Evolutionary conservation across 2,113 vertebrate genomes (phyloP).

Genomic region (Tragelaphus buxtoni): DNA sequence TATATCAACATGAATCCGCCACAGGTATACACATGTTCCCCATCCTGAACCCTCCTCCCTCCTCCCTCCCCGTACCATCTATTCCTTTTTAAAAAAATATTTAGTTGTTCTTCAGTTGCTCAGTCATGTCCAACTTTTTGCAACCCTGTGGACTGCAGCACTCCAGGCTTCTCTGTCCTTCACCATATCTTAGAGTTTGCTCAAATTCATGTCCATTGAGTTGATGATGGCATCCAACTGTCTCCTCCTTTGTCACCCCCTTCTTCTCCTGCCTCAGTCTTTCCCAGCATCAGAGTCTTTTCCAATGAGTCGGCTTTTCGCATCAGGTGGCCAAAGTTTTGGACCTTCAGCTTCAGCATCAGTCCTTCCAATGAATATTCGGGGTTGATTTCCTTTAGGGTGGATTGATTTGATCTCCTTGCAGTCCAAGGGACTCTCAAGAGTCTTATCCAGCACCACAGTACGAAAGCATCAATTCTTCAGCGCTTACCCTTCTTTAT

Average conservation of each 20-base stretch:
- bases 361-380: background rate
- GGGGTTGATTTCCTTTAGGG: background rate
- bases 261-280: background rate
- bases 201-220: background rate
- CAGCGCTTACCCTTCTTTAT: background rate
- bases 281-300: background rate
- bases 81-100: background rate
- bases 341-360: background rate
- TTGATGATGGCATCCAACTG: background rate
- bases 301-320: accelerated
- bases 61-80: too few relatives aligned
- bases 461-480: background rate
- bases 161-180: background rate
- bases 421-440: background rate
- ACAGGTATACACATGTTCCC: too few relatives aligned
- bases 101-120: background rate
- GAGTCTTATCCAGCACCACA: background rate
- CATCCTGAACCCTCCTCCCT: too few relatives aligned
- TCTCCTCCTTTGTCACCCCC: background rate
- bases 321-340: background rate
- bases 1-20: too few relatives aligned
- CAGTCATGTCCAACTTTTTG: background rate
- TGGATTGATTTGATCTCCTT: background rate
- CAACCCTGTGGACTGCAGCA: background rate
- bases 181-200: background rate